Conservation (phyloP, 2,113 vertebrate species). For the Oreochromis tanganicae region DNA sequence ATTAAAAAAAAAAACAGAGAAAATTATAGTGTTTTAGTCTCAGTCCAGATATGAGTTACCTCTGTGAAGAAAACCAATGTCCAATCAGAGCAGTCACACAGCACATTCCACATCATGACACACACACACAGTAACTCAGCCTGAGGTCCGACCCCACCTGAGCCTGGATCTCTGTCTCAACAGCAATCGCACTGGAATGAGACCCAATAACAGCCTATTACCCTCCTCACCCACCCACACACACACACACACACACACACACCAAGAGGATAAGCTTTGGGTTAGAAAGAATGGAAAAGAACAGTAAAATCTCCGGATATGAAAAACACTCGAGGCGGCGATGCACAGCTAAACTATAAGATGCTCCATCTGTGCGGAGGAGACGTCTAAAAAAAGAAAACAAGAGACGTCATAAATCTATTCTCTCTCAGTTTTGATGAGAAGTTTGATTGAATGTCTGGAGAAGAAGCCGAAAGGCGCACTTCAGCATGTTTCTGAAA, state of each 20-base stretch:
- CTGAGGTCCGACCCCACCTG: conserved; percentile 68
- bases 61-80: conserved; percentile 37
- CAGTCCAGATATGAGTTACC: conserved; percentile 7
- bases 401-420: conserved; percentile 45
- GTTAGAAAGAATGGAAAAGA: conserved; percentile 59
- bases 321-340: conserved; percentile 54
- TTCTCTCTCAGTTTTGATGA: not conserved
- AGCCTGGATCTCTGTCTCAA: conserved; percentile 51
- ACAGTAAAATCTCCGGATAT: conserved; percentile 74
- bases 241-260: not conserved
- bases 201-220: conserved; percentile 69
- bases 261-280: conserved; percentile 25
- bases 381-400: conserved; percentile 12
- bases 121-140: conserved; percentile 51
- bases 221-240: not conserved
- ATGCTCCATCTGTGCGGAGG: not conserved
- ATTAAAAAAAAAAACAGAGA: not conserved
- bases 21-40: conserved; percentile 4
- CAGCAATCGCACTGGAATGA: conserved; percentile 67
- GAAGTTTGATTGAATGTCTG: conserved; percentile 31
- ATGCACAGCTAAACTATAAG: conserved; percentile 30
- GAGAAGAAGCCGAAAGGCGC: conserved; percentile 15
- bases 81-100: conserved; percentile 45
- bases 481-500: not conserved
- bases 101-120: conserved; percentile 57